Evolutionary conservation across 2,797 vertebrate species (phyloP).

Genomic region (Notolepis coatsorum): DNA sequence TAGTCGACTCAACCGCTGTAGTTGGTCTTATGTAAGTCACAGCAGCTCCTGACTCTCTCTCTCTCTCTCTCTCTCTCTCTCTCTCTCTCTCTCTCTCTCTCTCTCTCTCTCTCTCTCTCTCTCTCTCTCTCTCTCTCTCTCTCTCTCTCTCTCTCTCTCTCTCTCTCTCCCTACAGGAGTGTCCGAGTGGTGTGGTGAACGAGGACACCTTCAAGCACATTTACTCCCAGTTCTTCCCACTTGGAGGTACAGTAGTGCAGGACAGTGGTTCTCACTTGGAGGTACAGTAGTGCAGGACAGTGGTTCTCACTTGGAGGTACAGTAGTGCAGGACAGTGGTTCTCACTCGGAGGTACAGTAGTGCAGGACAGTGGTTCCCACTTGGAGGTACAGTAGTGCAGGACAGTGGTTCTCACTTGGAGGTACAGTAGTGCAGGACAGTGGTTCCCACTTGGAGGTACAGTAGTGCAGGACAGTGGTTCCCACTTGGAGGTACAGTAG

Average conservation of each 20-base stretch:
- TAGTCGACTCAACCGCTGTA: not conserved
- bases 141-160: slow-evolving; percentile 7
- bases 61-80: slow-evolving; percentile 13
- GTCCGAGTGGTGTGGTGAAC: slow-evolving; percentile 94
- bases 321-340: too few relatives aligned
- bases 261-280: too few relatives aligned
- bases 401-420: too few relatives aligned
- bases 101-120: not conserved
- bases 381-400: too few relatives aligned
- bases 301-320: too few relatives aligned
- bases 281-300: too few relatives aligned
- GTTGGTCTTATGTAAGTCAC: not conserved
- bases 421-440: too few relatives aligned
- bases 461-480: too few relatives aligned
- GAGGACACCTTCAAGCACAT: slow-evolving; percentile 98
- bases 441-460: too few relatives aligned
- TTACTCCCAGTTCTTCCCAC: slow-evolving; percentile 98
- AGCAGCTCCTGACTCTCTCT: not conserved
- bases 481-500: too few relatives aligned
- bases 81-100: not conserved
- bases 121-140: not conserved
- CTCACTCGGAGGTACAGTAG: too few relatives aligned
- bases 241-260: slow-evolving; percentile 87
- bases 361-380: too few relatives aligned
- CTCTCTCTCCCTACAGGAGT: slow-evolving; percentile 83